These are phyloP conservation scores for Myotis davidii DNA, from an alignment of 2,113 vertebrate genomes.

Conservation along the genomic window DNA sequence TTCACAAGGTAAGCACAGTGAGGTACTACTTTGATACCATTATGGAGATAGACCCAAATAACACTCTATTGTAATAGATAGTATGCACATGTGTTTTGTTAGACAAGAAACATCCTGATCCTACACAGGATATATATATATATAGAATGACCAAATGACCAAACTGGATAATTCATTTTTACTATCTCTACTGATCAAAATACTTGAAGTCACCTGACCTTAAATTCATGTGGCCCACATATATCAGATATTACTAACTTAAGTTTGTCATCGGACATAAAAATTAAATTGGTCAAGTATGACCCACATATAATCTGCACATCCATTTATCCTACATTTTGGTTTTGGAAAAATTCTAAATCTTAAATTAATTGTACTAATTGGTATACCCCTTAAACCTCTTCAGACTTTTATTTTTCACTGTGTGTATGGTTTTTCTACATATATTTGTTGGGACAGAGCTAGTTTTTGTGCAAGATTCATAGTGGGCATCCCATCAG, in stretches of 20 bases:
- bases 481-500: background rate
- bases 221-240: background rate
- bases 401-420: background rate
- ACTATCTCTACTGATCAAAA: background rate
- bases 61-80: background rate
- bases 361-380: background rate
- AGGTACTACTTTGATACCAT: background rate
- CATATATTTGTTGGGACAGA: background rate
- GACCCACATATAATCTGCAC: background rate
- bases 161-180: background rate
- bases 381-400: background rate
- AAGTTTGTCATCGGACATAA: background rate
- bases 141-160: background rate
- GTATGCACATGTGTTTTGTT: background rate
- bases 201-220: background rate
- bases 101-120: background rate
- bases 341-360: background rate
- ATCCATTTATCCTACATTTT: background rate
- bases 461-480: background rate
- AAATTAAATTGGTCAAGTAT: background rate
- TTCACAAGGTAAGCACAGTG: background rate
- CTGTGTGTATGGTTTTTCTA: background rate
- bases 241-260: background rate
- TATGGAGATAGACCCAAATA: background rate
- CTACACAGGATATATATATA: background rate